Percentiles rank a stretch among this genome's conserved stretches.
Conservation (phyloP, 2,797 vertebrate species). For the Lophius americanus region DNA sequence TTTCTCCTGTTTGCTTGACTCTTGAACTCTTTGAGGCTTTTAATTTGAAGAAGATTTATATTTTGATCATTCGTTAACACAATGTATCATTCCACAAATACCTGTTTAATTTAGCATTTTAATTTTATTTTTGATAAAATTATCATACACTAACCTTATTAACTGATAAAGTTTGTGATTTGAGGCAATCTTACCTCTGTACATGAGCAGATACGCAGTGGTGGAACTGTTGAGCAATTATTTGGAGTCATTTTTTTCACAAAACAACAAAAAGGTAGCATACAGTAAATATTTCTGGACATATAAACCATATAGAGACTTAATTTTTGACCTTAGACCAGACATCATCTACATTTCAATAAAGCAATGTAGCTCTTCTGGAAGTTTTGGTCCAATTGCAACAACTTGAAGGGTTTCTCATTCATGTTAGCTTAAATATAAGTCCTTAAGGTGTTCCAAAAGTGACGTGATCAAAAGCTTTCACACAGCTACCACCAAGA, state of each 20-base stretch:
- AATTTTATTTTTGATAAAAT: no score
- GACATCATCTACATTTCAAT: background rate
- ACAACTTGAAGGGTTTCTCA: background rate
- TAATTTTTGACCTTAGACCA: background rate
- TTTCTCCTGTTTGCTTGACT: background rate
- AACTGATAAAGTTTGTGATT: background rate
- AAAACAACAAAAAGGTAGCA: background rate
- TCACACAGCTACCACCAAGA: background rate
- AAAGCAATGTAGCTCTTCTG: background rate
- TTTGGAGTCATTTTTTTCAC: background rate
- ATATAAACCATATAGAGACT: background rate
- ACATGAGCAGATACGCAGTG: conserved; percentile 59
- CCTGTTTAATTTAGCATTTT: no score
- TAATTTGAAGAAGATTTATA: no score
- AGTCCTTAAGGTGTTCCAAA: no score
- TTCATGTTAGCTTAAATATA: background rate
- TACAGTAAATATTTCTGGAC: background rate
- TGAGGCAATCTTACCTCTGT: conserved; percentile 48
- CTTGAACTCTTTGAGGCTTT: background rate
- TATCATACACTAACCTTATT: background rate
- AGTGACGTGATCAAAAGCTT: no score
- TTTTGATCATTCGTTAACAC: background rate
- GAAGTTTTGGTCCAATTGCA: no score
- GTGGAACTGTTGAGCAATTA: conserved; percentile 38
- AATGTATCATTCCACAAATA: background rate